phyloP scores from a whole-genome alignment of 2,113 vertebrate genomes.

The Maccullochella peelii region DNA sequence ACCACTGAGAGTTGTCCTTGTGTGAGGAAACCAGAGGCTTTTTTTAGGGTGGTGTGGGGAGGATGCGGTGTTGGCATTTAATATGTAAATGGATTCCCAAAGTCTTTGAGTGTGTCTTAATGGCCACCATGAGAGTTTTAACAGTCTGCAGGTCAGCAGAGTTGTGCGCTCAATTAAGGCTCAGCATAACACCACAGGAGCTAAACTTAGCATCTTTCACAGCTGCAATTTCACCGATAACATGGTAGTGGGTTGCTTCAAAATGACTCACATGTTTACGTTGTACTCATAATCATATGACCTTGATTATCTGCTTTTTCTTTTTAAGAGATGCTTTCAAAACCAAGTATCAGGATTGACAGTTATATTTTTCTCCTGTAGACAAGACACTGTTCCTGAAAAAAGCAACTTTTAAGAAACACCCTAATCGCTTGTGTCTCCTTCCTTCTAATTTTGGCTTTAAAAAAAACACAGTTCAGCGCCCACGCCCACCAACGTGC shows the following conservation, averaged over 20 bases:
- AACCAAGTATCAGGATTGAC: not conserved
- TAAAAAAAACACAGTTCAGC: slow-evolving; percentile 44
- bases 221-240: slow-evolving; percentile 57
- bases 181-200: slow-evolving; percentile 45
- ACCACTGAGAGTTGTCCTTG: not conserved
- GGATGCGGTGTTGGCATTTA: slow-evolving; percentile 29
- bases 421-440: slow-evolving; percentile 54
- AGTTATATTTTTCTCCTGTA: not conserved
- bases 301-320: slow-evolving; percentile 14
- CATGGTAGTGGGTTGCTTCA: slow-evolving; percentile 9
- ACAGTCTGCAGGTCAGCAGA: slow-evolving; percentile 69
- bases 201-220: slow-evolving; percentile 59
- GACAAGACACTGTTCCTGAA: not conserved
- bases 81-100: slow-evolving; percentile 57
- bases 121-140: slow-evolving; percentile 44
- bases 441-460: slow-evolving; percentile 70
- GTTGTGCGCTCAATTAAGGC: slow-evolving; percentile 62
- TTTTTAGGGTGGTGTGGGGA: not conserved
- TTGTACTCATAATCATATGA: slow-evolving; percentile 15
- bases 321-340: slow-evolving; percentile 8
- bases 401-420: slow-evolving; percentile 47
- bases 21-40: not conserved
- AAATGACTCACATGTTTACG: slow-evolving; percentile 14
- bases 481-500: slow-evolving; percentile 51
- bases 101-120: slow-evolving; percentile 41